Evolutionary conservation across 2,113 vertebrate species (phyloP), one percentile per base, ranked within the genome.

Genomic region (Phalacrocorax carbo): DNA sequence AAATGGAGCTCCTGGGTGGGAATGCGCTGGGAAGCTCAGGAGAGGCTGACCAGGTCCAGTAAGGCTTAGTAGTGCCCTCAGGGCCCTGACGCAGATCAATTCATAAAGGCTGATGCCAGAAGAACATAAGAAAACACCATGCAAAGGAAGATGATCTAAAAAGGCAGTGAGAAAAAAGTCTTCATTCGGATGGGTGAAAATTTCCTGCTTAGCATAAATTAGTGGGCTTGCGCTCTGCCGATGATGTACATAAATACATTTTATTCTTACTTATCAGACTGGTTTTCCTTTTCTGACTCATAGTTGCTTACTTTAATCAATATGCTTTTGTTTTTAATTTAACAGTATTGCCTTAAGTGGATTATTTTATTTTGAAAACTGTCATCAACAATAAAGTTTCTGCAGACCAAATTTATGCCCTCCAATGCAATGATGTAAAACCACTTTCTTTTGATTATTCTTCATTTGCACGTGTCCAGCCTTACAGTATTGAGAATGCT

Each of bases 71-170:
- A 17, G 6, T 40, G 44, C 36, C 75, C 27, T 38, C 46, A 40
- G 5, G 12, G 36, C 16, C 51, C 51, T 42, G 30, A 17, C 29
- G 14, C 18, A 49, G 44, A 36, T 30, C 17, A 60, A 10, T n/a
- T 70, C 15, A 36, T 34, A 36, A 83, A 23, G 20, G n/a, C 21
- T 46, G 58, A 29, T 30, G 21, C 15, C 40, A 75, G 26, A 57
- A 30, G 8, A 40, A 2, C 0, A 0, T 6, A 40, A 49, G 17
- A 76, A 65, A 83, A 66, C 40, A 52, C 23, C 19, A 20, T 4
- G 15, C 15, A 60, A 29, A 86, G 44, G 26, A 44, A 58, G 25
- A 71, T 25, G 3, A 29, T 4, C 0, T 13, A 34, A 68, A 80
- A 69, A 68, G 7, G 6, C 7, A 76, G 14, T 16, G 36, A 30